phyloP scores from a whole-genome alignment of 2,797 vertebrate genomes.

The Petrocephalus sullivani region DNA sequence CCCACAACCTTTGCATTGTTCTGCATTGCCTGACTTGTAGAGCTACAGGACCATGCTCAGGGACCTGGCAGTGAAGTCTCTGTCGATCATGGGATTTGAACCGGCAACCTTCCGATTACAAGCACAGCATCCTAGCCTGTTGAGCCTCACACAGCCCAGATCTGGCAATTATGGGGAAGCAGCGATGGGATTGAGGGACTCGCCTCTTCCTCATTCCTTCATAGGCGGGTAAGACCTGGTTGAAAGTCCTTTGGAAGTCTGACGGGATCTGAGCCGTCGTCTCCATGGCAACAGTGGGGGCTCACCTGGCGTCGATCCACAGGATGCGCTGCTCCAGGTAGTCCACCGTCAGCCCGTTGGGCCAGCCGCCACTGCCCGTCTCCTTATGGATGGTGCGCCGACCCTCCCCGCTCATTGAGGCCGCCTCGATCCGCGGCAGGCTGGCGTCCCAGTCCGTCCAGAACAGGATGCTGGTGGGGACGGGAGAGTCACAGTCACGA shows the following conservation, averaged over 20 bases:
- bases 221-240: background rate
- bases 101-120: background rate
- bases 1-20: background rate
- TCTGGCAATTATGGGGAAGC: background rate
- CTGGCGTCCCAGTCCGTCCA: slow-evolving; percentile 98
- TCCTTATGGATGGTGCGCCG: slow-evolving; percentile 90
- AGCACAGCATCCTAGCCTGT: background rate
- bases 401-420: slow-evolving; percentile 90
- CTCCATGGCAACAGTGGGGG: background rate
- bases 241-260: background rate
- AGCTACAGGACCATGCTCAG: background rate
- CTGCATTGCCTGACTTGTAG: background rate
- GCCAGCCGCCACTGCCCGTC: slow-evolving; percentile 91
- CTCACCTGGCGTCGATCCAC: slow-evolving; percentile 94
- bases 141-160: background rate
- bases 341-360: slow-evolving; percentile 93
- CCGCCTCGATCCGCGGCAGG: slow-evolving; percentile 88
- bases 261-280: background rate
- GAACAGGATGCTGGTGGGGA: slow-evolving; percentile 77
- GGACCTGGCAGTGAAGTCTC: background rate
- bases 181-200: background rate
- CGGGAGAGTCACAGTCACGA: background rate
- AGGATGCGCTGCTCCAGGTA: slow-evolving; percentile 93
- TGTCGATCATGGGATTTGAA: background rate
- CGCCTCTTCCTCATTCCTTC: background rate